Evolutionary conservation across 2,797 vertebrate species (phyloP).

Genomic region (Neopelma chrysocephalum): DNA sequence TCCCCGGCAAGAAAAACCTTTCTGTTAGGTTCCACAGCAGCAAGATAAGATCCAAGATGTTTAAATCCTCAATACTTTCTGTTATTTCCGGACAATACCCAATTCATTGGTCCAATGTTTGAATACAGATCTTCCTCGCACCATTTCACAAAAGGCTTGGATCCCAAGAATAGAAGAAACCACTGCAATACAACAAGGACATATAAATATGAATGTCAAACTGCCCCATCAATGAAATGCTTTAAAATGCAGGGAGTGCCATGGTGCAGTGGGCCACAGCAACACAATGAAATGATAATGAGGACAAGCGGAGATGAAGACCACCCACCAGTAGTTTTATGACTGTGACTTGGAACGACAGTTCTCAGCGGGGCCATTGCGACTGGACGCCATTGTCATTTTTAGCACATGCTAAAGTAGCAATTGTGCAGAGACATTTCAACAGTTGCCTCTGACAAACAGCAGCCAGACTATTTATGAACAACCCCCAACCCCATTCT

Average conservation of each 20-base stretch:
- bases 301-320: constrained; percentile 66
- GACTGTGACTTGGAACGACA: constrained; percentile 73
- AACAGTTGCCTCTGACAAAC: constrained; percentile 73
- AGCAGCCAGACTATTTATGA: constrained; percentile 79
- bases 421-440: constrained; percentile 68
- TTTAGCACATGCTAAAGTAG: constrained; percentile 75
- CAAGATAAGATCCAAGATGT: constrained; percentile 22
- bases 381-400: constrained; percentile 77
- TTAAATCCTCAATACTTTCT: constrained; percentile 59
- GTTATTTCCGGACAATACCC: constrained; percentile 57
- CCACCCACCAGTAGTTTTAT: constrained; percentile 80
- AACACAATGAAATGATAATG: constrained; percentile 79
- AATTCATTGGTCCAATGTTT: constrained; percentile 63
- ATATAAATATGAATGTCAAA: constrained; percentile 81
- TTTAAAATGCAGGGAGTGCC: constrained; percentile 72
- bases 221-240: constrained; percentile 66
- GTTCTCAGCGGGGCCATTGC: constrained; percentile 75
- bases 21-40: not conserved
- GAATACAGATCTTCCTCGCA: constrained; percentile 63
- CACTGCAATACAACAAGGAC: constrained; percentile 63
- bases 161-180: constrained; percentile 64
- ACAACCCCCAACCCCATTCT: constrained; percentile 66
- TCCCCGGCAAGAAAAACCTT: not conserved
- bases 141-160: constrained; percentile 66
- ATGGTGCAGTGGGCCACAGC: constrained; percentile 64